phyloP scores from a whole-genome alignment of 2,888 invertebrate genomes.

The Gastracanthus pulcherrimus region DNA sequence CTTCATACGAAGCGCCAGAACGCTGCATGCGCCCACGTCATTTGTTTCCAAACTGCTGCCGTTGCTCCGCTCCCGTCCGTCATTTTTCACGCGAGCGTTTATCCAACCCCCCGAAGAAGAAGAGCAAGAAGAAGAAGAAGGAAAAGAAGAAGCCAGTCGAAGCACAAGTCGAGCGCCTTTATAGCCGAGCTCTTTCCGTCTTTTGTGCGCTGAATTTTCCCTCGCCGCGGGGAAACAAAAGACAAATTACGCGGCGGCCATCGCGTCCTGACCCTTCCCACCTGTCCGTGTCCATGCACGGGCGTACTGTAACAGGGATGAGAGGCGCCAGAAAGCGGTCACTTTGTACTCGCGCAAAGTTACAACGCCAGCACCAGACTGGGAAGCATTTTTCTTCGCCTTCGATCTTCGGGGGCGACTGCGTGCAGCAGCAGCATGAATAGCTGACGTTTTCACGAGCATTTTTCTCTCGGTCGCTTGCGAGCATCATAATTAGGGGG shows the following conservation, averaged over 20 bases:
- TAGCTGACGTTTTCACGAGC: conserved; percentile 17
- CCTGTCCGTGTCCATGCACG: conserved; percentile 24
- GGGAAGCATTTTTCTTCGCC: conserved; percentile 38
- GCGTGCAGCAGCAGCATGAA: too few relatives aligned
- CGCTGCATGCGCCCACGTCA: neutral
- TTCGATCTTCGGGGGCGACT: neutral
- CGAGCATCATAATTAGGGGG: neutral
- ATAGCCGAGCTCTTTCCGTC: conserved; percentile 12
- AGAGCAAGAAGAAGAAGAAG: too few relatives aligned
- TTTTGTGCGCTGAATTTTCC: conserved; percentile 50
- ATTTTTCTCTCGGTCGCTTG: conserved; percentile 31
- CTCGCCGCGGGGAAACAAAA: conserved; percentile 55
- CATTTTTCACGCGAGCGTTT: conserved; percentile 43
- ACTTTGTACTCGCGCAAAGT: conserved; percentile 40
- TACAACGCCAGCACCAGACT: too few relatives aligned
- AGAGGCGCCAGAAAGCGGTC: conserved; percentile 37
- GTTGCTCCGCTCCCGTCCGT: conserved; percentile 23
- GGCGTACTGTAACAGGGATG: too few relatives aligned
- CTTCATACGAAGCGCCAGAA: too few relatives aligned
- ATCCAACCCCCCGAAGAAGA: too few relatives aligned
- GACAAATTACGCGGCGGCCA: conserved; percentile 51
- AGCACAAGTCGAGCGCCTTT: too few relatives aligned
- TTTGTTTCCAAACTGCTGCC: conserved; percentile 30
- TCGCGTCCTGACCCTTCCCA: conserved; percentile 28
- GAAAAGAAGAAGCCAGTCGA: neutral